A percentile compares a stretch with the other conserved stretches of the same genome.
Conservation (phyloP, 2,888 invertebrate species). For the Rugalucina vietnamica region DNA sequence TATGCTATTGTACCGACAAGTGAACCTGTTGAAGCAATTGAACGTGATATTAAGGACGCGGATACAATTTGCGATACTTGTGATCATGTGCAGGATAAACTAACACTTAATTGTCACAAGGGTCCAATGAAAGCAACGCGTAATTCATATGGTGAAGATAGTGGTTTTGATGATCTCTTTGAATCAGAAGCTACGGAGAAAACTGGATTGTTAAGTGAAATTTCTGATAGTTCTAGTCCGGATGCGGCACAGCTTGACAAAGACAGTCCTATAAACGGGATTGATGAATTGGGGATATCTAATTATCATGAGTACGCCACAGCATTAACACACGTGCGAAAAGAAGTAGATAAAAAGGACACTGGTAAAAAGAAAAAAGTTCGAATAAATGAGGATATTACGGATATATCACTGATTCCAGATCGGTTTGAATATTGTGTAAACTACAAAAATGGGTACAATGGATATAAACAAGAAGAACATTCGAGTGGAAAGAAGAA, state of each 20-base stretch:
- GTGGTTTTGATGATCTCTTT: not conserved
- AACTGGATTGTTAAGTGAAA: not conserved
- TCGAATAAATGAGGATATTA: not conserved
- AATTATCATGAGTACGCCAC: not conserved
- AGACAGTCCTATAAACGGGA: not conserved
- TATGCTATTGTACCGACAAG: not conserved
- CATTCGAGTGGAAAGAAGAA: not conserved
- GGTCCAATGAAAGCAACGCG: too few relatives aligned
- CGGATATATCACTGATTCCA: slow-evolving; percentile 3
- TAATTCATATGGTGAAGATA: too few relatives aligned
- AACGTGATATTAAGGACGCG: too few relatives aligned
- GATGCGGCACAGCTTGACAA: not conserved
- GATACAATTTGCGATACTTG: too few relatives aligned
- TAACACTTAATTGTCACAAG: too few relatives aligned
- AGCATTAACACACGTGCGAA: not conserved
- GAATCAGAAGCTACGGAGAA: not conserved
- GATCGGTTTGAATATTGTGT: slow-evolving; percentile 1
- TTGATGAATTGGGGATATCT: not conserved
- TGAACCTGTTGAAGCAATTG: not conserved
- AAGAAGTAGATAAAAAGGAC: not conserved
- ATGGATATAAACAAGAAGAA: slow-evolving; percentile 7
- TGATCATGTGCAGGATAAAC: too few relatives aligned
- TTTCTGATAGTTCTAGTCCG: not conserved
- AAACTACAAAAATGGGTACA: not conserved
- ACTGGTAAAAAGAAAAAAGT: slow-evolving; percentile 6